Evolutionary conservation across 1,140 invertebrate genomes (phyloP).

Genomic region (Drosophila pandora): DNA sequence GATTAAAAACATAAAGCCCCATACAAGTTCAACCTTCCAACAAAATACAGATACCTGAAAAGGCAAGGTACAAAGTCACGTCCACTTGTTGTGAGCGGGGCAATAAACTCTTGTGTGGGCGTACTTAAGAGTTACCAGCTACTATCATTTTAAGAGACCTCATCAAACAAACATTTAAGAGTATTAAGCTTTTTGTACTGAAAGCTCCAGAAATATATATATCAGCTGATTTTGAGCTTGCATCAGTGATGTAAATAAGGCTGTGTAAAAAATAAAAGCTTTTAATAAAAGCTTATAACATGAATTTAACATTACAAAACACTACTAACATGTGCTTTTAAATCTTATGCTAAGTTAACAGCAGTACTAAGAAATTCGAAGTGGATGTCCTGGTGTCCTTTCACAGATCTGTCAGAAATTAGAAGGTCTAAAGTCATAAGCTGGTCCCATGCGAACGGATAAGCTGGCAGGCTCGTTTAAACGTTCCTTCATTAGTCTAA

Average conservation of each 20-base stretch:
- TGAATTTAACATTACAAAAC: slow-evolving; percentile 1
- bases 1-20: too few relatives aligned
- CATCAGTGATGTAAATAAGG: slow-evolving; percentile 18
- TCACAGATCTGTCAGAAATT: slow-evolving; percentile 24
- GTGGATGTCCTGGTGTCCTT: neutral
- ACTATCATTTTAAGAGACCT: slow-evolving; percentile 35
- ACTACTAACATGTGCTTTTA: slow-evolving; percentile 15
- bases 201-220: slow-evolving; percentile 8
- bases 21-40: neutral
- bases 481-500: slow-evolving; percentile 52
- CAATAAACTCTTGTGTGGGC: slow-evolving; percentile 71
- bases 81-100: slow-evolving; percentile 60
- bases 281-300: slow-evolving; percentile 39
- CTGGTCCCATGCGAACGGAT: slow-evolving; percentile 63
- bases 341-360: slow-evolving; percentile 4
- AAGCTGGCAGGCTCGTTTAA: slow-evolving; percentile 59
- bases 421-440: slow-evolving; percentile 56
- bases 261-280: slow-evolving; percentile 1
- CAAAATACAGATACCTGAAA: neutral
- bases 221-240: slow-evolving; percentile 28
- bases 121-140: slow-evolving; percentile 44
- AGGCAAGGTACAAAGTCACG: slow-evolving; percentile 26
- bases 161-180: neutral
- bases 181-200: neutral
- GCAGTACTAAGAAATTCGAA: slow-evolving; percentile 20